Conservation (phyloP, 2,797 vertebrate species). For the Oreochromis grahami region DNA sequence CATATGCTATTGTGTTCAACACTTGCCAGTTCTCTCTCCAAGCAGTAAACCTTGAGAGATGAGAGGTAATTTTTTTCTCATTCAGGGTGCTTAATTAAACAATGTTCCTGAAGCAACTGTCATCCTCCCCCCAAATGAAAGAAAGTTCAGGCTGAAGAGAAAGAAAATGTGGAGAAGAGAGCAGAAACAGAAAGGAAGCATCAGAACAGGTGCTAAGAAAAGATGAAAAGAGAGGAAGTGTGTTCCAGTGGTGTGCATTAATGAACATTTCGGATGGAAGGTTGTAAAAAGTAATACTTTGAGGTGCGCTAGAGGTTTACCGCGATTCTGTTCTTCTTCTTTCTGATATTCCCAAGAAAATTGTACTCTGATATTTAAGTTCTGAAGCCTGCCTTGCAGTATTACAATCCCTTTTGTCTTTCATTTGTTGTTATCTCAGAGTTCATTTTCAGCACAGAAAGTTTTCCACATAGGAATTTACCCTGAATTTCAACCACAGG, state of each 20-base stretch:
- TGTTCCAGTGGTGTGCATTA: conserved; percentile 2
- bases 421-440: neutral
- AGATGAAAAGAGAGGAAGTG: neutral
- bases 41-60: conserved; percentile 2
- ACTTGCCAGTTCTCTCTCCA: conserved; percentile 15
- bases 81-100: conserved; percentile 50
- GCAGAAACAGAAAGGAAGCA: neutral
- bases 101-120: conserved; percentile 37
- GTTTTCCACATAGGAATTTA: neutral
- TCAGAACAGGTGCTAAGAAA: neutral
- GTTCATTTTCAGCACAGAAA: neutral
- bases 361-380: neutral
- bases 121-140: neutral
- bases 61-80: conserved; percentile 17
- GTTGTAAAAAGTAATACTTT: neutral
- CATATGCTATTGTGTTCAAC: conserved; percentile 27
- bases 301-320: neutral
- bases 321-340: neutral
- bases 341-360: neutral
- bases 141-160: neutral
- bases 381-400: neutral
- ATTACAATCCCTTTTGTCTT: neutral
- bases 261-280: conserved; percentile 1
- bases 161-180: neutral
- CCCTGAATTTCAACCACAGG: neutral